Percentiles rank a stretch among this genome's conserved stretches.
Conservation (phyloP, 2,797 vertebrate species). For the Trachurus trachurus region DNA sequence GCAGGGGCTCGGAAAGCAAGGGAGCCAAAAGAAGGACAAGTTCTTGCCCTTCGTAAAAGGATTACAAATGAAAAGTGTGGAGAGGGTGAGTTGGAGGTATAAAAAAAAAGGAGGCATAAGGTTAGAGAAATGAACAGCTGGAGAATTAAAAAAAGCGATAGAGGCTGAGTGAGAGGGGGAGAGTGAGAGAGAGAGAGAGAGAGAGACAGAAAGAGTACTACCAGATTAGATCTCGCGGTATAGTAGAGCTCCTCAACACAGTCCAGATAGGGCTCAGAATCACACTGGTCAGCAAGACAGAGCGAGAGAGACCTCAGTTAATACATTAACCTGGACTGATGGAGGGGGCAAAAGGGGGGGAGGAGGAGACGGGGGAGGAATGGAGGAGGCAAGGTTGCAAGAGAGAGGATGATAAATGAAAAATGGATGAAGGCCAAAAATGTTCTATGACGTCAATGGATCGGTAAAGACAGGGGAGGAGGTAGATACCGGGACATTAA, state of each 20-base stretch:
- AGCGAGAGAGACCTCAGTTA: constrained; percentile 89
- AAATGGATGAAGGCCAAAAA: constrained; percentile 63
- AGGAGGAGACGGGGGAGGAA: constrained; percentile 13
- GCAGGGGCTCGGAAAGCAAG: constrained; percentile 70
- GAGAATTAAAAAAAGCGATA: constrained; percentile 29
- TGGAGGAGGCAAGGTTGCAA: constrained; percentile 41
- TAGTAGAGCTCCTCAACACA: constrained; percentile 98
- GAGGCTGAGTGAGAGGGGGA: constrained; percentile 34
- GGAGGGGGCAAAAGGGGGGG: constrained; percentile 44
- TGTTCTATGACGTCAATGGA: constrained; percentile 36
- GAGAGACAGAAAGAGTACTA: constrained; percentile 85
- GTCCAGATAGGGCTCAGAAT: constrained; percentile 97
- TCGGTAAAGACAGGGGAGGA: constrained; percentile 30
- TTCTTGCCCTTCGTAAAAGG: constrained; percentile 31
- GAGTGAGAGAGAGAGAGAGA: constrained; percentile 66
- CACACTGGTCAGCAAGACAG: constrained; percentile 93
- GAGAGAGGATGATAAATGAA: constrained; percentile 48
- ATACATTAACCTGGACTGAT: constrained; percentile 88
- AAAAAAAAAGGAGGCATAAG: neutral
- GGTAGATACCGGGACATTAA: constrained; percentile 44
- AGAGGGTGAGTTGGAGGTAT: neutral
- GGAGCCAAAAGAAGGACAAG: constrained; percentile 57
- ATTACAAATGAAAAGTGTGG: constrained; percentile 61
- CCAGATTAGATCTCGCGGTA: constrained; percentile 99
- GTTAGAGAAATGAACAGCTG: no score